phyloP scores from a whole-genome alignment of 1,140 invertebrate species.

The Sminthurides bifidus region DNA sequence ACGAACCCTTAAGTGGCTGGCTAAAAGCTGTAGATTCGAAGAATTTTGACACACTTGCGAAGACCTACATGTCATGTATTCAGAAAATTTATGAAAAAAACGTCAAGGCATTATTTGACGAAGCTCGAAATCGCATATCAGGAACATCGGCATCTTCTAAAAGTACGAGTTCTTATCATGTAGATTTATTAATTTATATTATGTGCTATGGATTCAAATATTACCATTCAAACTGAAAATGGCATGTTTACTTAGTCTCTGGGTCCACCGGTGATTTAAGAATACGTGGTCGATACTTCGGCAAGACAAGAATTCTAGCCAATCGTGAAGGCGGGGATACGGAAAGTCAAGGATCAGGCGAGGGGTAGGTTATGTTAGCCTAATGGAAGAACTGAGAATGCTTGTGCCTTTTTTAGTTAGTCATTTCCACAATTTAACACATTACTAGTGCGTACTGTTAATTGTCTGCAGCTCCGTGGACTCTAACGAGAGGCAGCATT shows the following conservation, averaged over 20 bases:
- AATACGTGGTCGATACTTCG: slow-evolving; percentile 25
- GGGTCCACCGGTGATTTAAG: slow-evolving; percentile 20
- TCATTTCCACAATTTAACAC: too few species aligned
- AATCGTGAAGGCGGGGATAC: slow-evolving; percentile 30
- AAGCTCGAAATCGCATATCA: slow-evolving; percentile 46
- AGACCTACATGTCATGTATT: slow-evolving; percentile 64
- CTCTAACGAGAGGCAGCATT: slow-evolving; percentile 44
- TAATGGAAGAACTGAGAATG: too few species aligned
- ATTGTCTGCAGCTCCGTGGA: slow-evolving; percentile 36
- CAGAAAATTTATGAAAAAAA: slow-evolving; percentile 76
- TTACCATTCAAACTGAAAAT: neutral
- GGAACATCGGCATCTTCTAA: slow-evolving; percentile 11
- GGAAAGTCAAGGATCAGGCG: slow-evolving; percentile 31
- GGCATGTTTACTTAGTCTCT: slow-evolving; percentile 12
- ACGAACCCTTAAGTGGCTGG: slow-evolving; percentile 83
- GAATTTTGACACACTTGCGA: slow-evolving; percentile 63
- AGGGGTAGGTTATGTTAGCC: slow-evolving; percentile 23
- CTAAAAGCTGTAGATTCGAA: slow-evolving; percentile 70
- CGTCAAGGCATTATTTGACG: slow-evolving; percentile 63
- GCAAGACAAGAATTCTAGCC: slow-evolving; percentile 28
- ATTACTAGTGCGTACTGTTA: too few species aligned
- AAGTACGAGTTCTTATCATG: neutral
- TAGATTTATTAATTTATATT: too few species aligned
- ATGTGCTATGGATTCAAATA: too few species aligned
- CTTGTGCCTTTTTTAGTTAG: too few species aligned